phyloP scores from a whole-genome alignment of 2,888 invertebrate genomes.

The Brachypalpus laphriformis region DNA sequence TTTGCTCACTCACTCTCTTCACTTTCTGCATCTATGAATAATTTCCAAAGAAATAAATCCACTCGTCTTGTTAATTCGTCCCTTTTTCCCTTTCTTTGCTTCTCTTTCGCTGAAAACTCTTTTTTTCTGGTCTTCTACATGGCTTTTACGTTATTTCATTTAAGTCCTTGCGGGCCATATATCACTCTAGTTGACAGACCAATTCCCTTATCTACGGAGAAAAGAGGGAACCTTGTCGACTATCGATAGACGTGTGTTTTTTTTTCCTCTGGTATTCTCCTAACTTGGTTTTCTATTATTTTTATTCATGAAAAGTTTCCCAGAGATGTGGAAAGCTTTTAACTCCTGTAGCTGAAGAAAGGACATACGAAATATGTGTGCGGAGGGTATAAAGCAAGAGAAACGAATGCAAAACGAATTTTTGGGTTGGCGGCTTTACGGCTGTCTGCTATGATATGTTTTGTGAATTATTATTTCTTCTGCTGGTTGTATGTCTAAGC shows the following conservation, averaged over 20 bases:
- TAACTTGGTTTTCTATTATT: slow-evolving; percentile 37
- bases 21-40: slow-evolving; percentile 65
- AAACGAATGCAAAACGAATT: slow-evolving; percentile 7
- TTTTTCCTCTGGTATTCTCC: slow-evolving; percentile 74
- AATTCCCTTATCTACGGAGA: slow-evolving; percentile 85
- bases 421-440: slow-evolving; percentile 34
- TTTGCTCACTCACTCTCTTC: background rate
- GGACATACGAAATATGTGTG: background rate
- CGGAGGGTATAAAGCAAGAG: background rate
- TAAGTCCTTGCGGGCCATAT: slow-evolving; percentile 86
- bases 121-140: slow-evolving; percentile 64
- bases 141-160: slow-evolving; percentile 77
- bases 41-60: slow-evolving; percentile 68
- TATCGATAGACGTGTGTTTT: slow-evolving; percentile 76
- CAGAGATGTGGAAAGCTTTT: slow-evolving; percentile 45
- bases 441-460: slow-evolving; percentile 40
- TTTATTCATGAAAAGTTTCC: slow-evolving; percentile 34
- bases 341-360: slow-evolving; percentile 40
- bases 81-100: slow-evolving; percentile 31
- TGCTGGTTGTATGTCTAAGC: background rate
- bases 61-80: slow-evolving; percentile 67
- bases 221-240: slow-evolving; percentile 80
- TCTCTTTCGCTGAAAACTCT: slow-evolving; percentile 48
- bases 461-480: slow-evolving; percentile 22
- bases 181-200: slow-evolving; percentile 88